phyloP scores from a whole-genome alignment of 37 sponge, comb jelly and placozoan genomes.

The Aplysina aerophoba region DNA sequence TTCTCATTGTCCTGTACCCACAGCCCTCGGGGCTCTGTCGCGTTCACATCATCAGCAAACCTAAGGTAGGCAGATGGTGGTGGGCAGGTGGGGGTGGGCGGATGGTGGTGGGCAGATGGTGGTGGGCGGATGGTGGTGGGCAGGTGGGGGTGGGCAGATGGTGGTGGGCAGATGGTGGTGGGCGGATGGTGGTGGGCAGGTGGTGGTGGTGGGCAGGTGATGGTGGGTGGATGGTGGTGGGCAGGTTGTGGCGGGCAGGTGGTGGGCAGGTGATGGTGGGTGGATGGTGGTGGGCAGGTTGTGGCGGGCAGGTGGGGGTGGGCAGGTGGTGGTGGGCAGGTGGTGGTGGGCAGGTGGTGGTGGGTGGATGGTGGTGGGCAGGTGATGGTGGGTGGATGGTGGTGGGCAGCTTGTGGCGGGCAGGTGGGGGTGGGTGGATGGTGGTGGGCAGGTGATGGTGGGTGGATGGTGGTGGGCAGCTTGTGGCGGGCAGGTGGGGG shows the following conservation, averaged over 20 bases:
- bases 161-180: slow-evolving; percentile 7
- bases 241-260: not conserved
- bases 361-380: no score
- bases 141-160: not conserved
- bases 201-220: not conserved
- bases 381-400: slow-evolving; percentile 6
- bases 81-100: not conserved
- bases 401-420: not conserved
- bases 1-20: slow-evolving; percentile 94
- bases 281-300: not conserved
- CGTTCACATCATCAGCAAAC: slow-evolving; percentile 83
- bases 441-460: not conserved
- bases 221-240: not conserved
- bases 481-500: not conserved
- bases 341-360: slow-evolving; percentile 10
- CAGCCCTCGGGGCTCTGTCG: slow-evolving; percentile 74
- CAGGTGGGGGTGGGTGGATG: no score
- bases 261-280: not conserved
- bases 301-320: not conserved
- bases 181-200: no score
- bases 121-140: not conserved
- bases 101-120: not conserved
- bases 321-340: not conserved
- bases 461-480: not conserved
- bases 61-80: not conserved